These are phyloP conservation scores for Cebidichthys violaceus DNA, from an alignment of 2,113 vertebrate genomes.

Conservation along the genomic window DNA sequence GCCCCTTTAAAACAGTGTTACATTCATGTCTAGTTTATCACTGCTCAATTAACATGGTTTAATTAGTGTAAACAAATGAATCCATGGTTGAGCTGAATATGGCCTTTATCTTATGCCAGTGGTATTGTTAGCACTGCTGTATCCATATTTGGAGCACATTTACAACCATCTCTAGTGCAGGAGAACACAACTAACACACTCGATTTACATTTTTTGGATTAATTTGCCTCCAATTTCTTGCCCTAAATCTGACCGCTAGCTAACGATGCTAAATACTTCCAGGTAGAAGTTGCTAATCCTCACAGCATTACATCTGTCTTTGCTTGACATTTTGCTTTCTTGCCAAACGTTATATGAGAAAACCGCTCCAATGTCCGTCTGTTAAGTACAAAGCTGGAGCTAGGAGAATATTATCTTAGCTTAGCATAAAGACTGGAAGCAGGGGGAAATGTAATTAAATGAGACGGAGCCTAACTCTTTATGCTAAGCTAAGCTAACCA, in stretches of 20 bases:
- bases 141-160: constrained; percentile 20
- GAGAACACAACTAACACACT: not conserved
- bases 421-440: not conserved
- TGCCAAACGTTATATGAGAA: not conserved
- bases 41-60: constrained; percentile 40
- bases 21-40: constrained; percentile 10
- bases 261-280: not conserved
- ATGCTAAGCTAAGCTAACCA: constrained; percentile 5
- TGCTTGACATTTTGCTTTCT: not conserved
- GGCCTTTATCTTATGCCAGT: constrained; percentile 16
- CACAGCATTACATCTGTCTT: not conserved
- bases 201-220: not conserved
- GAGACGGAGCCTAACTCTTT: not conserved
- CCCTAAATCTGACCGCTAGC: not conserved
- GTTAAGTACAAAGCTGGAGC: not conserved
- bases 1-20: constrained; percentile 1
- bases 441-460: not conserved
- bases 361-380: not conserved
- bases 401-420: not conserved
- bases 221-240: not conserved
- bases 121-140: constrained; percentile 2
- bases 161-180: not conserved
- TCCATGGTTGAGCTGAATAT: constrained; percentile 16
- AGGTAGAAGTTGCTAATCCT: not conserved
- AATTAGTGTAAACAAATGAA: constrained; percentile 48